Conservation (phyloP, 2,113 vertebrate species). For the Redunca redunca region DNA sequence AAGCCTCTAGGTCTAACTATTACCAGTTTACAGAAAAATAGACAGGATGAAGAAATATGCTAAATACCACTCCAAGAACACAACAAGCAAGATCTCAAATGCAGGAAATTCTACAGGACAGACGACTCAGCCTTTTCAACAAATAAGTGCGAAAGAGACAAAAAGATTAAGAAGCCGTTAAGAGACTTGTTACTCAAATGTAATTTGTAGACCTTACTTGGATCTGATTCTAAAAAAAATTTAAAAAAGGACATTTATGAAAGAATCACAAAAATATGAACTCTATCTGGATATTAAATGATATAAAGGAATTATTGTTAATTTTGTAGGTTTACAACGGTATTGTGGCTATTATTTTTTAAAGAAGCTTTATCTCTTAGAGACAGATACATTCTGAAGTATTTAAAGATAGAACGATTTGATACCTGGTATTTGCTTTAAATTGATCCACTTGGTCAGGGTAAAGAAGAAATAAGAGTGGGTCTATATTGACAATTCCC, state of each 20-base stretch:
- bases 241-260: not conserved
- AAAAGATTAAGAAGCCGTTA: not conserved
- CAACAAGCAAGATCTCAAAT: not conserved
- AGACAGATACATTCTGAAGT: not conserved
- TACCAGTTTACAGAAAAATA: not conserved
- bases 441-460: not conserved
- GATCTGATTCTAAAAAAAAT: not conserved
- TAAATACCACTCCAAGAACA: not conserved
- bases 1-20: not conserved
- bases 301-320: not conserved
- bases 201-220: not conserved
- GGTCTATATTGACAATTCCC: accelerated
- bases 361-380: not conserved
- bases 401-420: not conserved
- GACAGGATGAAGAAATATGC: not conserved
- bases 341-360: not conserved
- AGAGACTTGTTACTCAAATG: not conserved
- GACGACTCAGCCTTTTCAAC: not conserved
- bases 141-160: not conserved
- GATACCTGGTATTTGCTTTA: not conserved
- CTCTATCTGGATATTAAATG: not conserved
- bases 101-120: not conserved
- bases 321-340: not conserved
- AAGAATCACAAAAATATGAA: not conserved
- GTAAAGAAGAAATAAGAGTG: not conserved